phyloP scores from a whole-genome alignment of 2,888 invertebrate species.

The Muschampia plurimacula region DNA sequence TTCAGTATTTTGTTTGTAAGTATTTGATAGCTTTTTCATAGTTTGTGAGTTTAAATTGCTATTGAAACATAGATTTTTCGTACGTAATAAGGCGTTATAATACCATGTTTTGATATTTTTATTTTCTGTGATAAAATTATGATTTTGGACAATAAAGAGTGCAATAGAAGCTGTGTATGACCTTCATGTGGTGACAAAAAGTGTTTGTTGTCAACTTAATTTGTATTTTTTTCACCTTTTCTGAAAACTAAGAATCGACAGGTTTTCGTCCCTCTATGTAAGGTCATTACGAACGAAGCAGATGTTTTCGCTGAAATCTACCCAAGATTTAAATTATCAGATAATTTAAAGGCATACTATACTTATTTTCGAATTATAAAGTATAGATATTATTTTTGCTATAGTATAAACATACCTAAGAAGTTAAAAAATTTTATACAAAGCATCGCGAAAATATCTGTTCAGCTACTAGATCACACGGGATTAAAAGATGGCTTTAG shows the following conservation, averaged over 20 bases:
- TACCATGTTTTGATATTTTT: constrained; percentile 77
- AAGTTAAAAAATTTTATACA: neutral
- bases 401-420: constrained; percentile 13
- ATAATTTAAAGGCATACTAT: neutral
- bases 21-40: constrained; percentile 15
- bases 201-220: neutral
- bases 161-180: neutral
- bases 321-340: constrained; percentile 8
- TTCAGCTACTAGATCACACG: neutral
- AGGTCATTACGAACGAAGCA: neutral
- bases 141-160: constrained; percentile 15
- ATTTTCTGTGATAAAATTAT: constrained; percentile 79
- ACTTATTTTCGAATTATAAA: constrained; percentile 7
- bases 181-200: neutral
- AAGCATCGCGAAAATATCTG: constrained; percentile 20
- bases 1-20: constrained; percentile 27
- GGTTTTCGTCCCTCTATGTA: neutral
- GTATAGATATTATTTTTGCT: constrained; percentile 18
- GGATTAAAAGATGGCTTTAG: constrained; percentile 2
- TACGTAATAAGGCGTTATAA: constrained; percentile 68
- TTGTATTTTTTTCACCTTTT: neutral
- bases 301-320: constrained; percentile 23
- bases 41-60: constrained; percentile 10
- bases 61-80: constrained; percentile 1
- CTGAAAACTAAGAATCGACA: neutral